Conservation (phyloP, 1,140 invertebrate species). For the Dinothrombium tinctorium region DNA sequence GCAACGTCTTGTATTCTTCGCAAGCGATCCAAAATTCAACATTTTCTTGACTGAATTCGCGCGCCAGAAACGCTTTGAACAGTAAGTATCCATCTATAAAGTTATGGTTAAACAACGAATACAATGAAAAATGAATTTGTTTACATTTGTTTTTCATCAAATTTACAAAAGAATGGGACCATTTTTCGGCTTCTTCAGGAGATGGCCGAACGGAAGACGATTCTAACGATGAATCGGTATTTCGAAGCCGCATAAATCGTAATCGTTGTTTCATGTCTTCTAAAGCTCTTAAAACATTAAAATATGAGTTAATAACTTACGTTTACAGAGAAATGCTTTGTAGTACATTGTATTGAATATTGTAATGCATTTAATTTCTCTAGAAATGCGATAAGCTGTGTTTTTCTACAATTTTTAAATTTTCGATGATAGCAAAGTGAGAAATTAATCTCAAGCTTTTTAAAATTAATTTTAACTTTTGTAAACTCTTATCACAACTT, state of each 20-base stretch:
- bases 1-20: constrained; percentile 33
- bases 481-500: no score
- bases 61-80: constrained; percentile 30
- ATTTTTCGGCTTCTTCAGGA: constrained; percentile 25
- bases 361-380: no score
- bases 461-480: no score
- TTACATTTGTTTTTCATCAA: constrained; percentile 29
- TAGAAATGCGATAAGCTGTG: no score
- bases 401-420: no score
- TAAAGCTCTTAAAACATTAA: constrained; percentile 19
- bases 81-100: constrained; percentile 29
- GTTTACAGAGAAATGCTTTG: no score
- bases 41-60: constrained; percentile 36
- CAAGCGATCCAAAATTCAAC: constrained; percentile 36
- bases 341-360: no score
- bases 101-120: background rate
- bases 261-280: constrained; percentile 24
- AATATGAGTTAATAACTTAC: background rate
- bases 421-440: no score
- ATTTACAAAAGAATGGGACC: constrained; percentile 27
- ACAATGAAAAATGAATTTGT: constrained; percentile 3
- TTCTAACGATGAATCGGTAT: constrained; percentile 23
- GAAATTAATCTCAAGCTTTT: no score
- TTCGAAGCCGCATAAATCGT: constrained; percentile 23
- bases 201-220: constrained; percentile 20